Evolutionary conservation across 1,140 invertebrate genomes (phyloP), one percentile per base, ranked within the genome.

Genomic region (Steinernema khuongi): DNA sequence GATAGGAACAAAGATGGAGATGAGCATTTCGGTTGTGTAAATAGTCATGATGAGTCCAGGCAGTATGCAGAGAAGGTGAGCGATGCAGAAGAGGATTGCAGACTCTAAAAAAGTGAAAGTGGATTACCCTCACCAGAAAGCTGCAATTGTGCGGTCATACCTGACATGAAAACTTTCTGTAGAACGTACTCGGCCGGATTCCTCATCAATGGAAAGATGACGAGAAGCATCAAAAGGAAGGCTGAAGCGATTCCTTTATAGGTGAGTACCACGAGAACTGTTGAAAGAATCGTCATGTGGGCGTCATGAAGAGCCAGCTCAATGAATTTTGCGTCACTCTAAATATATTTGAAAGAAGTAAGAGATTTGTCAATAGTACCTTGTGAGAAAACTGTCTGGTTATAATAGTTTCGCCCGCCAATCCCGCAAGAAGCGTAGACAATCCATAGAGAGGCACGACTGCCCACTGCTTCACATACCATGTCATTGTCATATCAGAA

Each of bases 1-100:
- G 26, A 77, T 77, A 36, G 76, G 76, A 73, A 77, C 72, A 60
- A 77, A 77, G 44, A 77, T 77, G 4, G 66, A 69, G 28, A 77
- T 33, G 19, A 77, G 70, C 76, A 77, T 76, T 30, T 77, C 69
- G 18, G 71, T 36, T 7, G 76, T 77, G 43, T 77, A 77, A 43
- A 77, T 69, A 1, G 44, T 30, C 76, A 77, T 77, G n/a, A 73
- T 33, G 43, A 73, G 60, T 18, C 76, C 76, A 1, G 76, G 76
- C 1, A 77, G 41, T 29, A 67, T 22, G 19, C 68, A 28, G 19
- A 72, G 1, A 0, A 77, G 33, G 29, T 70, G 76, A 17, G 72
- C 17, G 22, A 77, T 17, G 4, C 31, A 68, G 22, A 36, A 68
- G 18, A 77, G 43, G 31, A 11, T 30, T 14, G 68, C 41, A 18